A percentile compares a stretch with the other conserved stretches of the same genome.
Conservation (phyloP, 2,888 invertebrate species). For the Esperia sulphurella region DNA sequence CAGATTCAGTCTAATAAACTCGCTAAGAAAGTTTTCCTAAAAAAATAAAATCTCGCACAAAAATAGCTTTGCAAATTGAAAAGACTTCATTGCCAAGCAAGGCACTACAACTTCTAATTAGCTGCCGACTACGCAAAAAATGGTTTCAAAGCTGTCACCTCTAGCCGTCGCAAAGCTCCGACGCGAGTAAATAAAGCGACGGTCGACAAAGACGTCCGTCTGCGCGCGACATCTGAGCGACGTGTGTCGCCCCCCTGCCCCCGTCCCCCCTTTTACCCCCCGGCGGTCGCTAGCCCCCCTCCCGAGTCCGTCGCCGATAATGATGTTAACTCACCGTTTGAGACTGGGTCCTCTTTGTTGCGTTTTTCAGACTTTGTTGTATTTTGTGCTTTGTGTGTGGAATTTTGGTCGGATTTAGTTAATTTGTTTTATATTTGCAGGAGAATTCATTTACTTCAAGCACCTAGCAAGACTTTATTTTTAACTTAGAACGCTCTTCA, state of each 20-base stretch:
- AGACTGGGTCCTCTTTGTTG: constrained; percentile 64
- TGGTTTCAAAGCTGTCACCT: constrained; percentile 53
- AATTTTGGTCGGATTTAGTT: neutral
- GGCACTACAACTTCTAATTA: constrained; percentile 36
- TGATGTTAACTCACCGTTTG: constrained; percentile 76
- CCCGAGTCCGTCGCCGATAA: constrained; percentile 60
- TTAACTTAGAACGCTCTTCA: too few relatives aligned
- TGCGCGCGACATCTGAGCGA: constrained; percentile 76
- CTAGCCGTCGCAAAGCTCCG: constrained; percentile 52
- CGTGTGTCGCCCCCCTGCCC: constrained; percentile 54
- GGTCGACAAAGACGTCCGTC: constrained; percentile 78
- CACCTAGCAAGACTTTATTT: too few relatives aligned
- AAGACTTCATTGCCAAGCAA: constrained; percentile 14
- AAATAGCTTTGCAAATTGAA: neutral
- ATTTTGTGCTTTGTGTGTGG: neutral
- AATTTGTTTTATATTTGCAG: neutral
- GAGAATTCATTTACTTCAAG: neutral
- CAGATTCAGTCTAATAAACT: neutral
- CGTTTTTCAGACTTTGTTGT: constrained; percentile 53
- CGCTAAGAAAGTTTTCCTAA: too few relatives aligned
- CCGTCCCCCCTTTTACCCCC: constrained; percentile 14
- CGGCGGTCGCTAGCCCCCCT: constrained; percentile 17
- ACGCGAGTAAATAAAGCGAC: constrained; percentile 70
- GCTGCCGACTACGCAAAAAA: constrained; percentile 33
- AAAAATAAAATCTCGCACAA: neutral